Evolutionary conservation across 2,888 invertebrate species (phyloP).

Genomic region (Thysanoteuthis rhombus): DNA sequence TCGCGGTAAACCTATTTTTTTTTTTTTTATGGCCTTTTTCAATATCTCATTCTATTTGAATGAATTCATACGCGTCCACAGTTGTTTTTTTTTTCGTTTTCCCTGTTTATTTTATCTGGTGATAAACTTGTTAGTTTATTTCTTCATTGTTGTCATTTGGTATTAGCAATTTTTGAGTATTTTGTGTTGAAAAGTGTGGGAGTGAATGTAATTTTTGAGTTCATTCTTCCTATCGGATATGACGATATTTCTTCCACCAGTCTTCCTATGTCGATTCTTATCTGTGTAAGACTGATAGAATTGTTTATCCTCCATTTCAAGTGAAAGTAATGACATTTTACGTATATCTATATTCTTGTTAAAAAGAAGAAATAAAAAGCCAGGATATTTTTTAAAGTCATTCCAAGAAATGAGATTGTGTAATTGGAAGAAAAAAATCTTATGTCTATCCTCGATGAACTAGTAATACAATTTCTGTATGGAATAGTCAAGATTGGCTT

Average conservation of each 20-base stretch:
- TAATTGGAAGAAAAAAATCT: no score
- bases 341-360: no score
- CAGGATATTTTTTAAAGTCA: no score
- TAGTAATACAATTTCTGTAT: no score
- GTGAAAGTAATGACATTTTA: no score
- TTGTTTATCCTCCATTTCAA: no score
- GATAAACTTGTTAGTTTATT: conserved; percentile 16
- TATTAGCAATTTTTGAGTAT: background rate
- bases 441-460: no score
- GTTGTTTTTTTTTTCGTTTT: background rate
- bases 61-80: background rate
- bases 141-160: conserved; percentile 21
- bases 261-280: background rate
- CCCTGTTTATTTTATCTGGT: background rate
- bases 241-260: conserved; percentile 16
- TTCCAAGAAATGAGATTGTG: no score
- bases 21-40: background rate
- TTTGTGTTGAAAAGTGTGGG: background rate
- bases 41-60: background rate
- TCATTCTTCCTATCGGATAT: background rate
- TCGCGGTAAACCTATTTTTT: background rate
- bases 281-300: background rate
- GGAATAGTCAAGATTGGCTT: no score
- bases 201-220: background rate
- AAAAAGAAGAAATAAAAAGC: no score